Base-by-base conservation (phyloP, 2,888 invertebrate species). In the Caenorhabditis sp. region DNA sequence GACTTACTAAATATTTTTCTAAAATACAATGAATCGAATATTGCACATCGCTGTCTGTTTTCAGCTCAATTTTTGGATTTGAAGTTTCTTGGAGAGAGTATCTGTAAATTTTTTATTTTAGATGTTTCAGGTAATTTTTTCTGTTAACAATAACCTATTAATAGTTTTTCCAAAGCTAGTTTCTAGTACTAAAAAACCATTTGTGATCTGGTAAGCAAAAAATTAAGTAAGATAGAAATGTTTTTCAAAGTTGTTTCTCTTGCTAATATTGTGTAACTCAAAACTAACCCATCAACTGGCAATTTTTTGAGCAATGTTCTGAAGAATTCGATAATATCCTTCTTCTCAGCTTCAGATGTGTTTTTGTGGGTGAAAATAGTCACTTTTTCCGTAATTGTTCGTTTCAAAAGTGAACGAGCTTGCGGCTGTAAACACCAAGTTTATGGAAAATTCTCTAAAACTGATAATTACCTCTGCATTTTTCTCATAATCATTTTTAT, bases 1-100 rank as follows among this genome's bases (percentile, higher is more conserved):
- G n/a, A n/a, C 63, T 67, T 8, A 72, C 71, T 25, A 72, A 60
- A 50, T 72, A 72, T 26, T 64, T 72, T 8, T 72, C 67, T 0
- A 72, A 49, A 25, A 72, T 58, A 54, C 61, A 72, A 20, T 60
- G 53, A 54, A 67, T 61, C 25, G 70, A 59, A 63, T 71, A 71
- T 21, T 62, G 20, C 12, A 71, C 67, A 38, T 71, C 70, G 1
- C 43, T 63, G n/a, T 63, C 63, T 0, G 17, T 53, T 20, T 25
- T 20, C 31, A 71, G 20, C 27, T 52, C 31, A 2, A 71, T n/a
- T 14, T 31, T 20, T 56, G 1, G 10, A 5, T 10, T 56, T 17
- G 31, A 31, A 4, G 4, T 10, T 31, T 49, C 7, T 8, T 49
- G 3, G 49, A 49, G 49, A n/a, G 49, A 49, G 17, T n/a, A 49